A percentile compares a stretch with the other conserved stretches of the same genome.
phyloP scores from a whole-genome alignment of 2,113 vertebrate genomes.

The Opisthocomus hoazin region DNA sequence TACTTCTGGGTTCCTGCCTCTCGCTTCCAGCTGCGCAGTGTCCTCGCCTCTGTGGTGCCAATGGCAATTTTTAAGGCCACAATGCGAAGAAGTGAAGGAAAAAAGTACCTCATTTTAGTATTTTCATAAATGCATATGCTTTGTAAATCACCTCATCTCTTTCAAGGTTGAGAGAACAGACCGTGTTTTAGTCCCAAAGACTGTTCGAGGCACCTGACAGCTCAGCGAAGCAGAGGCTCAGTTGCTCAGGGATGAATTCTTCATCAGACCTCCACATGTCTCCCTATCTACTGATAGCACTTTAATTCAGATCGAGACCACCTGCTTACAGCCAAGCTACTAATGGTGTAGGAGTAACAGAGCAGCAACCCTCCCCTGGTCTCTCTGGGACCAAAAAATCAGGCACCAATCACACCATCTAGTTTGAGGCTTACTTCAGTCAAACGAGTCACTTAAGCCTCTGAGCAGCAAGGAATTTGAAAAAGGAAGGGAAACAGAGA shows the following conservation, averaged over 20 bases:
- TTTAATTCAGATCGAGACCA: background rate
- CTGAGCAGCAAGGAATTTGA: background rate
- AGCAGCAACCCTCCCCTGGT: background rate
- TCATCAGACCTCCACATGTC: rapidly evolving
- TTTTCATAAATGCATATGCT: background rate
- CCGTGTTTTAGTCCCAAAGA: background rate
- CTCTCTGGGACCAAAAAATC: background rate
- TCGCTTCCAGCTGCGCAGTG: background rate
- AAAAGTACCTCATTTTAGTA: no score
- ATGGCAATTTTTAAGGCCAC: background rate
- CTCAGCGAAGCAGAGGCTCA: background rate
- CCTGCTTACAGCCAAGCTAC: background rate
- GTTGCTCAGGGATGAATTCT: background rate
- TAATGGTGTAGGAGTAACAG: background rate
- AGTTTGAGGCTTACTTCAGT: background rate
- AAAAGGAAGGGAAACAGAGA: background rate
- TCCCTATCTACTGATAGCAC: background rate
- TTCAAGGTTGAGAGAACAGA: background rate
- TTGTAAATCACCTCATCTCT: background rate
- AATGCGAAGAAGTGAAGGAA: no score
- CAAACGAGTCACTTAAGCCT: background rate
- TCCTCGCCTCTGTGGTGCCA: background rate
- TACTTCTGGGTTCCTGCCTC: background rate
- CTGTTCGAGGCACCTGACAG: rapidly evolving
- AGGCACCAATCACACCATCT: background rate